These are phyloP conservation scores for Orius insidiosus DNA, from an alignment of 1,140 invertebrate genomes.

Conservation along the genomic window DNA sequence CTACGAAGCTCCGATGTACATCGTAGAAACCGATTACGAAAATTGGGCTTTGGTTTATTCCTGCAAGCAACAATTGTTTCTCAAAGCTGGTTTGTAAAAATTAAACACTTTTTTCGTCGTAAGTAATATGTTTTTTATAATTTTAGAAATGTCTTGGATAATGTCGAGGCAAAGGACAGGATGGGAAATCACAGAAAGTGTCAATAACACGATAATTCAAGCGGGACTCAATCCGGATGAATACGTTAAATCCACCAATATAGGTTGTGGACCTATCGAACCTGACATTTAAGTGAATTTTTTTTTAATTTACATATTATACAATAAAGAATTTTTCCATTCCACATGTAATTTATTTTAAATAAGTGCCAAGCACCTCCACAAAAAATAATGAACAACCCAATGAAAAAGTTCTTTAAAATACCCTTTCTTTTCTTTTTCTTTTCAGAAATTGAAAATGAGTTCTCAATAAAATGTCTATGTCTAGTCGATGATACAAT, in stretches of 20 bases:
- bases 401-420: too few species aligned
- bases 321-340: too few species aligned
- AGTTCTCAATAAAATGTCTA: too few species aligned
- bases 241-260: background rate
- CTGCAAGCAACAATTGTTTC: constrained; percentile 2
- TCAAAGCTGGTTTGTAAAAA: background rate
- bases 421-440: too few species aligned
- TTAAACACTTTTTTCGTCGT: background rate
- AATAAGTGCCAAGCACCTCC: too few species aligned
- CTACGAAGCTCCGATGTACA: background rate
- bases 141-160: constrained; percentile 5
- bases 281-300: background rate
- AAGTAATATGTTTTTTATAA: background rate
- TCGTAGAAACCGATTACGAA: constrained; percentile 1
- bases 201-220: background rate
- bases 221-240: background rate
- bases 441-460: too few species aligned
- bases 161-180: background rate
- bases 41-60: constrained; percentile 2
- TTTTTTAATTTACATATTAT: too few species aligned
- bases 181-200: background rate
- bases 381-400: too few species aligned
- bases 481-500: too few species aligned
- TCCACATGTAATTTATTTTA: too few species aligned
- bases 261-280: background rate